phyloP scores from a whole-genome alignment of 2,888 invertebrate species.

The Scotopteryx bipunctaria region DNA sequence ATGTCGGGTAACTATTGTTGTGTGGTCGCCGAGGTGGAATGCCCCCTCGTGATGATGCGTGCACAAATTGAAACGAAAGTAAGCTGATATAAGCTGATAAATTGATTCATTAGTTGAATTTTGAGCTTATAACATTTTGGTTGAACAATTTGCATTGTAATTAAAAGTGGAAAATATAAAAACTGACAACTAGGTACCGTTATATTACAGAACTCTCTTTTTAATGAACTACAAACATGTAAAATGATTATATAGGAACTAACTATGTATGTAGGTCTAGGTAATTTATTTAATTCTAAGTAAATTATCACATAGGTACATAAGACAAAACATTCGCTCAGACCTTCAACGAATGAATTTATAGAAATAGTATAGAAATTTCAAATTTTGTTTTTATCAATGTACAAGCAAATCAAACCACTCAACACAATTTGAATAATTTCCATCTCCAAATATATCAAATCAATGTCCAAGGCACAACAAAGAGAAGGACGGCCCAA shows the following conservation, averaged over 20 bases:
- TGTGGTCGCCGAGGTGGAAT: slow-evolving; percentile 63
- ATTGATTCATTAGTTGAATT: slow-evolving; percentile 27
- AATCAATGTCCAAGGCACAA: slow-evolving; percentile 60
- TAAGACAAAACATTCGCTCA: no score
- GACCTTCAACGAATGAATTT: no score
- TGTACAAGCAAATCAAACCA: not conserved
- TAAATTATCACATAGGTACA: no score
- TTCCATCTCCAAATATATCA: slow-evolving; percentile 34
- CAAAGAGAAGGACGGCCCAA: slow-evolving; percentile 58
- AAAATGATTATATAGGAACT: no score
- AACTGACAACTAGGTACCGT: no score
- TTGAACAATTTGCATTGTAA: no score
- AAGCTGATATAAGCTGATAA: slow-evolving; percentile 33
- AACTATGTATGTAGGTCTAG: no score
- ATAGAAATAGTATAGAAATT: not conserved
- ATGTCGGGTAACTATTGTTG: slow-evolving; percentile 80
- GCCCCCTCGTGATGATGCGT: slow-evolving; percentile 38
- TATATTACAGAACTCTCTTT: no score
- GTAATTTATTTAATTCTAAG: no score
- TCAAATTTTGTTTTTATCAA: not conserved
- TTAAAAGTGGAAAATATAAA: no score
- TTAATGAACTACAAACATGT: no score
- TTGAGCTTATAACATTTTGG: no score
- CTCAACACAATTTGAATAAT: slow-evolving; percentile 14
- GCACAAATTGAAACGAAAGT: slow-evolving; percentile 30